Percentiles rank a stretch among this genome's conserved stretches.
These are phyloP conservation scores for Amblyopsis hoosieri DNA, from an alignment of 2,797 vertebrate genomes.

Conservation along the genomic window DNA sequence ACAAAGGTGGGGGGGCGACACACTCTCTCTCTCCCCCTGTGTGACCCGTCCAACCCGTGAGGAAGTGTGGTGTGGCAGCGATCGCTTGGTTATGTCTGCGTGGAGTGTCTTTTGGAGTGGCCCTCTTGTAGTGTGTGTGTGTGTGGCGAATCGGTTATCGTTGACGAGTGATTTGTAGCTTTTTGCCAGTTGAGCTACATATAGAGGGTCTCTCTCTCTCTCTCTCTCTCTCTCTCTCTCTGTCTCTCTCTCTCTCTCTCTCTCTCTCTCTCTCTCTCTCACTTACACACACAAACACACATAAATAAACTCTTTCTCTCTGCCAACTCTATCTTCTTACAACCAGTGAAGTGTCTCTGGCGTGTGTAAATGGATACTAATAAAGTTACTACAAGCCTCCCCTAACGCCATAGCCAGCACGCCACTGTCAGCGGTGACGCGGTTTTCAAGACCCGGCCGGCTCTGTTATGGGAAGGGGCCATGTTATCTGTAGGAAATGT, in stretches of 20 bases:
- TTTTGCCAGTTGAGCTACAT: constrained; percentile 41
- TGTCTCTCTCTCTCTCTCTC: constrained; percentile 7
- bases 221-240: constrained; percentile 11
- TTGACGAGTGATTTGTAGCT: constrained; percentile 60
- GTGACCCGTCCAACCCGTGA: constrained; percentile 69
- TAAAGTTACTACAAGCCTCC: constrained; percentile 71
- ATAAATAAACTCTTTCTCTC: constrained; percentile 6
- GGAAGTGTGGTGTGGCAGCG: constrained; percentile 61
- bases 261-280: not conserved
- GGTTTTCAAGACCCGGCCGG: constrained; percentile 63
- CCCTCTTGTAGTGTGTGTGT: constrained; percentile 43
- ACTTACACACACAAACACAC: not conserved
- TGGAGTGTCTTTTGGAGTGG: constrained; percentile 67
- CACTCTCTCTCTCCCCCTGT: constrained; percentile 31
- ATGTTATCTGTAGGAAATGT: constrained; percentile 86
- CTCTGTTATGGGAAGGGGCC: constrained; percentile 80
- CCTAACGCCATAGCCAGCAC: constrained; percentile 61
- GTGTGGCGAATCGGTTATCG: constrained; percentile 60
- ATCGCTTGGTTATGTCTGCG: constrained; percentile 52
- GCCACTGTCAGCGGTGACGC: constrained; percentile 70
- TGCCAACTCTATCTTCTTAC: constrained; percentile 48
- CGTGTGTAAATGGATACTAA: constrained; percentile 73
- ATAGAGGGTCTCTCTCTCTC: constrained; percentile 45
- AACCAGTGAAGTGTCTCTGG: constrained; percentile 61
- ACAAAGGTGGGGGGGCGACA: constrained; percentile 55